A percentile compares a stretch with the other conserved stretches of the same genome.
phyloP scores from a whole-genome alignment of 2,888 invertebrate genomes.

The Himalopsyche anomala region DNA sequence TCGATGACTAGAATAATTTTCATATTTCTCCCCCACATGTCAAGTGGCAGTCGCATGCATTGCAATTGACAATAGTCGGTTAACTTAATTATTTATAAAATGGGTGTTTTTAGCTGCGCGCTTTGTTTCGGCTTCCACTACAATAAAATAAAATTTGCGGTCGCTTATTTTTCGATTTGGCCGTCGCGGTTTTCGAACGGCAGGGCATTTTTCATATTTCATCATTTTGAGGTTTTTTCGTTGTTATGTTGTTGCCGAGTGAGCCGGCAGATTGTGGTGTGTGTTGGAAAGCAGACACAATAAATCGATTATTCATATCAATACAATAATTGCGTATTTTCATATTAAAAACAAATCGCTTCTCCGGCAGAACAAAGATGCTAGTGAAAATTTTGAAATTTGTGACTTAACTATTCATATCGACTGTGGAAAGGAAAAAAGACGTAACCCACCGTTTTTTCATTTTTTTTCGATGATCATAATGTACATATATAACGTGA shows the following conservation, averaged over 20 bases:
- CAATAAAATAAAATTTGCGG: slow-evolving; percentile 61
- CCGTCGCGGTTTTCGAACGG: slow-evolving; percentile 54
- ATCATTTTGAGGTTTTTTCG: slow-evolving; percentile 54
- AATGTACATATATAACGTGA: too few relatives aligned
- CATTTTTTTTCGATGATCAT: too few relatives aligned
- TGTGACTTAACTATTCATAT: too few relatives aligned
- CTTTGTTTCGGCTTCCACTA: slow-evolving; percentile 51
- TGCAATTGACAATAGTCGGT: slow-evolving; percentile 75
- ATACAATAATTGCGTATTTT: too few relatives aligned
- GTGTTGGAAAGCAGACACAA: not conserved
- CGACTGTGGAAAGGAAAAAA: too few relatives aligned
- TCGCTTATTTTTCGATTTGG: slow-evolving; percentile 61
- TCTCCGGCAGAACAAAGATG: too few relatives aligned
- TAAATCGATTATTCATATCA: too few relatives aligned
- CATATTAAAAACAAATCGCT: too few relatives aligned
- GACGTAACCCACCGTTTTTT: too few relatives aligned
- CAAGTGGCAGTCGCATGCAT: slow-evolving; percentile 68
- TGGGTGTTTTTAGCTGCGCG: slow-evolving; percentile 64
- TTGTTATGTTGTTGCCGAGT: not conserved
- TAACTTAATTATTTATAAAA: slow-evolving; percentile 76
- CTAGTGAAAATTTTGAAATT: too few relatives aligned
- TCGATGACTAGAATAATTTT: not conserved
- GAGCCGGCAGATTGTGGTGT: slow-evolving; percentile 53
- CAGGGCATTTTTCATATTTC: slow-evolving; percentile 61
- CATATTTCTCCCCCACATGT: slow-evolving; percentile 62